Evolutionary conservation across 1,140 invertebrate species (phyloP).

Genomic region (Uloborus diversus): DNA sequence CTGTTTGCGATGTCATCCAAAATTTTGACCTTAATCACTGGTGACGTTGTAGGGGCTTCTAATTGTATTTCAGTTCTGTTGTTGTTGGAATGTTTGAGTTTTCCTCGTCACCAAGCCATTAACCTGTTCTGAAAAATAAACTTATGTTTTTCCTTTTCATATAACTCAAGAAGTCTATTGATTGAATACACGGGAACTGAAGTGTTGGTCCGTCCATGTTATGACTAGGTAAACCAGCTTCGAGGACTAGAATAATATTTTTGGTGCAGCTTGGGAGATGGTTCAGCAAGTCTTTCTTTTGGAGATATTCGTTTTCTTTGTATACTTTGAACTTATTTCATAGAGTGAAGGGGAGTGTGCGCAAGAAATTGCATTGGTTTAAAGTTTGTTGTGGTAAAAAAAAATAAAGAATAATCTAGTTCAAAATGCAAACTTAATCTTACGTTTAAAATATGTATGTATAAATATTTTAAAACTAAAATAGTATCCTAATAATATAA

Average conservation of each 20-base stretch:
- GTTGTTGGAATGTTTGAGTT: constrained; percentile 27
- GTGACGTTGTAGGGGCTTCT: constrained; percentile 16
- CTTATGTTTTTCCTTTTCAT: not conserved
- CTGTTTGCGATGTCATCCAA: constrained; percentile 48
- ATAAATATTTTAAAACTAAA: too few relatives aligned
- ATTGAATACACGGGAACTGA: not conserved
- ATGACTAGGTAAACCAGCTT: not conserved
- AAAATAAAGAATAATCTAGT: too few relatives aligned
- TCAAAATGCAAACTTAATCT: too few relatives aligned
- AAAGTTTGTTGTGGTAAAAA: too few relatives aligned
- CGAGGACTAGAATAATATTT: not conserved
- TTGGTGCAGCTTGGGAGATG: not conserved
- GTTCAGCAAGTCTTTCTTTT: not conserved
- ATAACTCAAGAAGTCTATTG: not conserved
- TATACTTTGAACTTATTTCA: not conserved
- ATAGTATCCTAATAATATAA: too few relatives aligned
- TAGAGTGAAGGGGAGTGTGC: not conserved
- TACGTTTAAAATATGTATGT: too few relatives aligned
- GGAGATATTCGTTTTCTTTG: not conserved
- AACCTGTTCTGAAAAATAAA: constrained; percentile 35
- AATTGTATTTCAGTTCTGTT: constrained; percentile 17
- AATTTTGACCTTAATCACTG: constrained; percentile 47
- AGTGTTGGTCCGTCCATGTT: not conserved
- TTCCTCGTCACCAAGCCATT: not conserved
- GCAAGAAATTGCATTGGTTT: not conserved